Conservation (phyloP, 1,140 invertebrate genomes). For the Panonychus citri region DNA sequence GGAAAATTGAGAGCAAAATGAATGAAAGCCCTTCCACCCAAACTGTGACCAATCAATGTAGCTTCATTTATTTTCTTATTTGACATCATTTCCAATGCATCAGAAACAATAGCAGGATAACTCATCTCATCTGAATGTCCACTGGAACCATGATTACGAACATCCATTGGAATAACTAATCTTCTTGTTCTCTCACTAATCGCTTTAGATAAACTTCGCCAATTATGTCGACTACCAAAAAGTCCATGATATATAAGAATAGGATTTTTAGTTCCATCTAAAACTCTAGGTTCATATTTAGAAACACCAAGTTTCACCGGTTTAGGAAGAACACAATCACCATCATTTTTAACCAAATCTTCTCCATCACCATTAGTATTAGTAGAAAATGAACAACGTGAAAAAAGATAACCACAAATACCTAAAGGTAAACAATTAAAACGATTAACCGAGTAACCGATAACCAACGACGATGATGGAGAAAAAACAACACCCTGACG, state of each 20-base stretch:
- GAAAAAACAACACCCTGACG: too few relatives aligned
- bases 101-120: not conserved
- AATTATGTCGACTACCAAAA: not conserved
- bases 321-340: not conserved
- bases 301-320: not conserved
- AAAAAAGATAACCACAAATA: too few relatives aligned
- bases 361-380: not conserved
- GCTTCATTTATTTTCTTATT: not conserved
- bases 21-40: not conserved
- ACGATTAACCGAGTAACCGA: too few relatives aligned
- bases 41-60: not conserved
- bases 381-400: too few relatives aligned
- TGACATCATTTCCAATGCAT: not conserved
- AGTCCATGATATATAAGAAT: conserved; percentile 1
- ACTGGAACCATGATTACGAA: conserved; percentile 3
- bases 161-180: not conserved
- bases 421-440: too few relatives aligned
- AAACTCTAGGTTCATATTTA: not conserved
- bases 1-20: not conserved
- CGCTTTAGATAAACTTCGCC: not conserved
- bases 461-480: too few relatives aligned
- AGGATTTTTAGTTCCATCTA: not conserved
- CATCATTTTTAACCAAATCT: too few relatives aligned
- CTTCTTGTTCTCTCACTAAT: not conserved
- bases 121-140: not conserved